Percentiles rank a stretch among this genome's conserved stretches.
Evolutionary conservation across 2,113 vertebrate species (phyloP).

Genomic region (Cathartes aura): DNA sequence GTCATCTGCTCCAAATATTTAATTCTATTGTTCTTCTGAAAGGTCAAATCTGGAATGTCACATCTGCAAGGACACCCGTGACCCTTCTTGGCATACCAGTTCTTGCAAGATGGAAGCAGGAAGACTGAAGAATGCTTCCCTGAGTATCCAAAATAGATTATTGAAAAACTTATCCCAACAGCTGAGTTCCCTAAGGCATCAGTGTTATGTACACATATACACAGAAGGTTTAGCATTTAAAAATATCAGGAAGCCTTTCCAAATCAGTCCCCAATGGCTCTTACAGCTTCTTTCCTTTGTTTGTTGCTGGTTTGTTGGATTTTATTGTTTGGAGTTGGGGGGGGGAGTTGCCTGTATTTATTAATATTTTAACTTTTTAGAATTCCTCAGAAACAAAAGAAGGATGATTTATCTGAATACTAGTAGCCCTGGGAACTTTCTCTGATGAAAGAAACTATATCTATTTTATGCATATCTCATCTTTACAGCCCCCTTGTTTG

Average conservation of each 20-base stretch:
- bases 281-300: conserved; percentile 25
- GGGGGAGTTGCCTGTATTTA: background rate
- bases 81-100: background rate
- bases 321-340: background rate
- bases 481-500: background rate
- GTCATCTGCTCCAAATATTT: conserved; percentile 1
- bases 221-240: conserved; percentile 43
- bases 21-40: conserved; percentile 56
- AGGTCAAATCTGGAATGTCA: background rate
- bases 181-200: conserved; percentile 38
- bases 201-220: conserved; percentile 5
- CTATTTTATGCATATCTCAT: background rate
- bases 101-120: conserved; percentile 3
- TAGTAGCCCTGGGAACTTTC: background rate
- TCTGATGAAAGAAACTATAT: background rate
- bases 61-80: conserved; percentile 40
- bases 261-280: conserved; percentile 6
- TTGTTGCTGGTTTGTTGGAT: background rate
- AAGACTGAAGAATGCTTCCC: conserved; percentile 11
- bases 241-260: conserved; percentile 43
- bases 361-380: background rate
- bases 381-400: conserved; percentile 19
- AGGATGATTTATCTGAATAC: background rate
- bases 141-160: conserved; percentile 17
- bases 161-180: background rate